Conservation (phyloP, 2,797 vertebrate species). For the Leontopithecus rosalia region DNA sequence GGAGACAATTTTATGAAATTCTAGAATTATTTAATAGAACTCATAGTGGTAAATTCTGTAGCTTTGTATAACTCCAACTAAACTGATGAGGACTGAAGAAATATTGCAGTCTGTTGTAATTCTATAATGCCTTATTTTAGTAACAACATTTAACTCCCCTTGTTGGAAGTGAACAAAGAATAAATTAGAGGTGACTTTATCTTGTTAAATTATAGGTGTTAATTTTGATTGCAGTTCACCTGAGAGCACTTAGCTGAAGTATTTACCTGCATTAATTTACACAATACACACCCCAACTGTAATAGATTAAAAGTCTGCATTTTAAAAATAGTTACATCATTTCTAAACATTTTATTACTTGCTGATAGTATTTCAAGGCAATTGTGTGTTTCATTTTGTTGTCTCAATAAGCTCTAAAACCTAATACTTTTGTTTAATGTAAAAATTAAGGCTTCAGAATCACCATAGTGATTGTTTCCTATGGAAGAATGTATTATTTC, state of each 20-base stretch:
- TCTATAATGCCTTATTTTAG: constrained; percentile 65
- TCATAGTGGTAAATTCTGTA: constrained; percentile 46
- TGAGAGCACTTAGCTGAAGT: constrained; percentile 45
- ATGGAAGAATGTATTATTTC: constrained; percentile 49
- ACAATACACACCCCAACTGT: constrained; percentile 44
- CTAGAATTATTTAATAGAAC: constrained; percentile 43
- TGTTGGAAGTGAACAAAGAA: constrained; percentile 65
- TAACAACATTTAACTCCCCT: constrained; percentile 66
- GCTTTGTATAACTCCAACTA: constrained; percentile 54
- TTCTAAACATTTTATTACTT: constrained; percentile 48
- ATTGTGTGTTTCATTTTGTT: constrained; percentile 47
- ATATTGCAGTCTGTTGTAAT: background rate
- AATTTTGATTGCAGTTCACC: constrained; percentile 68
- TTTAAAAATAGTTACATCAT: constrained; percentile 37
- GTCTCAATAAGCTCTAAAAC: constrained; percentile 45
- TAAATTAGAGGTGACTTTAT: constrained; percentile 70
- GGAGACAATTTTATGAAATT: constrained; percentile 55
- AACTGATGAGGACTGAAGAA: constrained; percentile 25
- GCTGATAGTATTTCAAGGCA: constrained; percentile 49
- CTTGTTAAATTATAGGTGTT: constrained; percentile 71
- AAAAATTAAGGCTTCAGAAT: constrained; percentile 62
- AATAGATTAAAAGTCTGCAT: constrained; percentile 23
- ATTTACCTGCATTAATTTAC: constrained; percentile 75
- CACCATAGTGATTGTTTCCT: constrained; percentile 11
- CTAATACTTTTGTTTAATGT: constrained; percentile 37